These are phyloP conservation scores for Tetrax tetrax DNA, from an alignment of 2,113 vertebrate genomes.

Conservation along the genomic window DNA sequence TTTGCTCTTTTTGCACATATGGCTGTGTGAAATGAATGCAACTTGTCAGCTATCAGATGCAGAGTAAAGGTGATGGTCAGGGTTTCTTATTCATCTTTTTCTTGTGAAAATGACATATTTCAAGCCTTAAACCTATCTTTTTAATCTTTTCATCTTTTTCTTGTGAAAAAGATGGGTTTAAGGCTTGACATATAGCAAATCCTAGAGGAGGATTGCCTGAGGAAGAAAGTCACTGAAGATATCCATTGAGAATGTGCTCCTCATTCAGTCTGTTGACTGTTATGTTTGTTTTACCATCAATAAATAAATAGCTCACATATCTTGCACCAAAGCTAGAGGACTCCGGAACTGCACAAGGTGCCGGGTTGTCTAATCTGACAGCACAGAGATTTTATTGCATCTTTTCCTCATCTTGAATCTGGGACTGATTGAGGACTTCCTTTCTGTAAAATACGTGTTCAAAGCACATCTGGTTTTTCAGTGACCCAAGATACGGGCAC, in stretches of 20 bases:
- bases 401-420: background rate
- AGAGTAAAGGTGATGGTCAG: background rate
- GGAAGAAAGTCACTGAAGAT: background rate
- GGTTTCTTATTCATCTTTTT: background rate
- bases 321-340: background rate
- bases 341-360: background rate
- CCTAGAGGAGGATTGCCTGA: background rate
- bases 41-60: background rate
- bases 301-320: accelerated
- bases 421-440: background rate
- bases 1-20: background rate
- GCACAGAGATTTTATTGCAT: background rate
- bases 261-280: background rate
- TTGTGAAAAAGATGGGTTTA: background rate
- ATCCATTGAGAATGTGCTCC: background rate
- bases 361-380: background rate
- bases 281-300: accelerated
- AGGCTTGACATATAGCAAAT: background rate
- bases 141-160: background rate
- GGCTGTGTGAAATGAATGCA: background rate
- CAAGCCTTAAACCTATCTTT: background rate
- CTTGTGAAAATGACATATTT: background rate
- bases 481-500: background rate
- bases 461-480: background rate
- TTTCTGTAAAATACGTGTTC: background rate